These are phyloP conservation scores for Ciconia nigra DNA, from an alignment of 2,797 vertebrate genomes.

Conservation along the genomic window DNA sequence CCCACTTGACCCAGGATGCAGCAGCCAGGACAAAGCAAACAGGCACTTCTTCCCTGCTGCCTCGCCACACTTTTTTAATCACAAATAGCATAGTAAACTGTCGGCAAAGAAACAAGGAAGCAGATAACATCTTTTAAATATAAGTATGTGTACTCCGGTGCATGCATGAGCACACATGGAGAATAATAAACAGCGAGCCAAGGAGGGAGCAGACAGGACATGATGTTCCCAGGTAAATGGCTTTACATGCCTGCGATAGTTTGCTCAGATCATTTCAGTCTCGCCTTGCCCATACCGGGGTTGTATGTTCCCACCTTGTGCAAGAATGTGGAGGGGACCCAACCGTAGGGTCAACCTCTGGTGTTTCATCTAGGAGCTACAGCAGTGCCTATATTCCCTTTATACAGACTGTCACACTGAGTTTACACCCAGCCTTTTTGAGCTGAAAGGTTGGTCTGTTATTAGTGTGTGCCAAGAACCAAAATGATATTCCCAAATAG, in stretches of 20 bases:
- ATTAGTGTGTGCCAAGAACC: background rate
- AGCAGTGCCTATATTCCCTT: background rate
- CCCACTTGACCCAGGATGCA: background rate
- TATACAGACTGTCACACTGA: background rate
- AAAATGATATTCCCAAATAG: background rate
- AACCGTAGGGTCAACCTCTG: background rate
- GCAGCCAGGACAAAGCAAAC: background rate
- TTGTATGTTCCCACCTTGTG: background rate
- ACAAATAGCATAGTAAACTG: background rate
- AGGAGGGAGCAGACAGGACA: background rate
- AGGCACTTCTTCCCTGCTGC: background rate
- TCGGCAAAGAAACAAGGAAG: background rate
- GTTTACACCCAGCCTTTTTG: background rate
- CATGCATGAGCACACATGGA: background rate
- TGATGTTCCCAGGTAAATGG: background rate
- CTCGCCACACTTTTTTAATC: background rate
- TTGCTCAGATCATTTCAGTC: background rate
- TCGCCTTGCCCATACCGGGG: accelerated
- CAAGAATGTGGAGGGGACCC: background rate
- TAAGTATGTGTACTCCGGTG: accelerated
- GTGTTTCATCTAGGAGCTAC: background rate
- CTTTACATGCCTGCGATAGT: background rate
- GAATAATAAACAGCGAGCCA: background rate
- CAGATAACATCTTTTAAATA: constrained; percentile 5
- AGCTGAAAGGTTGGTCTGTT: background rate